These are phyloP conservation scores for Pseudachorutes palmiensis DNA, from an alignment of 1,140 invertebrate genomes.

Conservation along the genomic window DNA sequence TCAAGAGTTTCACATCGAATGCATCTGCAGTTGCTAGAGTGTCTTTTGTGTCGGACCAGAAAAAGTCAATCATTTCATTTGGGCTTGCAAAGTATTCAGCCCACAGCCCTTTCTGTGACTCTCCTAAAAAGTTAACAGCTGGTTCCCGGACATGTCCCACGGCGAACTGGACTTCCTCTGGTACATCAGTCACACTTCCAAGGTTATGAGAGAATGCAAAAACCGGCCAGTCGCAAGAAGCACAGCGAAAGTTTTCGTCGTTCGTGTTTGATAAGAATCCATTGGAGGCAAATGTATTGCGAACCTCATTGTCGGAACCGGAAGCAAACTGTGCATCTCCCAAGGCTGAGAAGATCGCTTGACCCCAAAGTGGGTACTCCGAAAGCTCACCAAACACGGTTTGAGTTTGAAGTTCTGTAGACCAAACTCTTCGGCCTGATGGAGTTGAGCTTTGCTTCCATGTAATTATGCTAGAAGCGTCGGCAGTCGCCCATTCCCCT, in stretches of 20 bases:
- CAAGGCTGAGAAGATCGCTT: conserved; percentile 19
- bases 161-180: conserved; percentile 13
- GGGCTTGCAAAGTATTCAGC: conserved; percentile 11
- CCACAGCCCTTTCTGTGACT: conserved; percentile 26
- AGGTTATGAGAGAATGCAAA: conserved; percentile 28
- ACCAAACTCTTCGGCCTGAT: conserved; percentile 23
- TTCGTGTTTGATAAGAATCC: conserved; percentile 20
- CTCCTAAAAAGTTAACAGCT: conserved; percentile 19
- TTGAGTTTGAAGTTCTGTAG: conserved; percentile 6
- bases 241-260: conserved; percentile 29
- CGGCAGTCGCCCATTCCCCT: conserved; percentile 24
- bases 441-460: conserved; percentile 10
- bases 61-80: conserved; percentile 25
- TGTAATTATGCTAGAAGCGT: not conserved
- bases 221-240: conserved; percentile 23
- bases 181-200: not conserved
- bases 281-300: conserved; percentile 14
- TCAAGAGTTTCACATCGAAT: conserved; percentile 24
- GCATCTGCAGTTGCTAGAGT: conserved; percentile 8
- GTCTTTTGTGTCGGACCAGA: conserved; percentile 17
- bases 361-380: conserved; percentile 29
- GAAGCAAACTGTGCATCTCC: conserved; percentile 14
- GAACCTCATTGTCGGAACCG: conserved; percentile 19
- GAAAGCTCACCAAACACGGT: conserved; percentile 14
- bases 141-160: conserved; percentile 26